Evolutionary conservation across 35 echinoderm and acorn worm genomes (phyloP).

Genomic region (Patiria miniata): DNA sequence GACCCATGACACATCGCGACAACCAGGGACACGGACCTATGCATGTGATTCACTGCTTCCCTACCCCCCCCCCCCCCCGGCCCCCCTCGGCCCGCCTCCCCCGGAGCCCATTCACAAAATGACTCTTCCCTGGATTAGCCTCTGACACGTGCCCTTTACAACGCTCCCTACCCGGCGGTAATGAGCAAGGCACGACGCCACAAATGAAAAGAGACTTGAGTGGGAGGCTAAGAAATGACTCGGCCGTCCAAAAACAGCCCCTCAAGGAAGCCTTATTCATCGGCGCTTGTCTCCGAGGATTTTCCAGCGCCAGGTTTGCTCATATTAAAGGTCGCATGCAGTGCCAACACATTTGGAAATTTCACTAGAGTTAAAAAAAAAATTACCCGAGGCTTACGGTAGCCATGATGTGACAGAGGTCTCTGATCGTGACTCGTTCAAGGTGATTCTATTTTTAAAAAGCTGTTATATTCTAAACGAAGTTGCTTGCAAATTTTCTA

Average conservation of each 20-base stretch:
- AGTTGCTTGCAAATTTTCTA: too few species aligned
- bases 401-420: too few species aligned
- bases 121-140: not conserved
- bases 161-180: not conserved
- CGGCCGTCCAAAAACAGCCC: not conserved
- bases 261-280: constrained; percentile 17
- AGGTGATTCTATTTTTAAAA: too few species aligned
- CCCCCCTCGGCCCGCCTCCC: not conserved
- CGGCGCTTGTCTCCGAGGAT: not conserved
- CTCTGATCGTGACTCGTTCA: too few species aligned
- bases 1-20: not conserved
- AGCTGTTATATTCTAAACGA: too few species aligned
- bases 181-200: not conserved
- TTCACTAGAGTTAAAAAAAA: too few species aligned
- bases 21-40: not conserved
- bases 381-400: too few species aligned
- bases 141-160: not conserved
- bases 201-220: not conserved
- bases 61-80: not conserved
- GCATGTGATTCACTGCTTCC: too few species aligned
- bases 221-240: constrained; percentile 4
- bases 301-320: not conserved
- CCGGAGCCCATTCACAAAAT: not conserved
- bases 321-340: not conserved
- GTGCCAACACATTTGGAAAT: too few species aligned